Base-by-base conservation (phyloP, 1,140 invertebrate genomes). In the Formica exsecta region DNA sequence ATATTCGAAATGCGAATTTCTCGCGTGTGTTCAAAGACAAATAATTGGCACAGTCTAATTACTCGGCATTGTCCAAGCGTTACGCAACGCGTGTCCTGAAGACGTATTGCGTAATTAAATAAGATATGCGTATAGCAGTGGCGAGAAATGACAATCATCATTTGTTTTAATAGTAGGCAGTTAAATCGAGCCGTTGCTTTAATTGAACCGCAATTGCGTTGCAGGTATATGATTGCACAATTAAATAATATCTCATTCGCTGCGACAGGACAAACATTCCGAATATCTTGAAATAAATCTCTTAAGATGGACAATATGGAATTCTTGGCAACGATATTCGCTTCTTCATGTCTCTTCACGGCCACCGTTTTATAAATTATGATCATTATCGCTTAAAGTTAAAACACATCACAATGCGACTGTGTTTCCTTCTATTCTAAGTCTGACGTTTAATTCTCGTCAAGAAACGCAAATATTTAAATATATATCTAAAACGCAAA, bases 91-190 rank as follows among this genome's bases (percentile, higher is more conserved):
- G 54, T 36, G 79, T 19, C 29, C 16, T 6, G 13, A 22, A 44
- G 38, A 36, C n/a, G 19, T 38, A 13, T 83, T 74, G 38, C 79
- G 54, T 62, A 83, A 83, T 83, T 83, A 83, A 74, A 83, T 74
- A 61, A 74, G n/a, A 8, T 59, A 41, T 41, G 38, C 22, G 19
- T 48, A 73, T 71, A 25, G 4, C 25, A 32, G 11, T 38, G 51
- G 3, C 6, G 22, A 41, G 11, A 38, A 71, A 38, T 16, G 25
- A 25, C 29, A 59, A 71, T 81, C 11, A 59, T 4, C 44, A 7
- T 41, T 81, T 61, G 25, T n/a, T 61, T 81, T 71, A 41, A 71
- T 70, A 57, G 44, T 44, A 61, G 19, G 19, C n/a, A 8, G 19
- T 32, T 74, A 32, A 74, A 48, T 48, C 32, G 16, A 19, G 9